Evolutionary conservation across 2,797 vertebrate genomes (phyloP).

Genomic region (Australoheros facetus): DNA sequence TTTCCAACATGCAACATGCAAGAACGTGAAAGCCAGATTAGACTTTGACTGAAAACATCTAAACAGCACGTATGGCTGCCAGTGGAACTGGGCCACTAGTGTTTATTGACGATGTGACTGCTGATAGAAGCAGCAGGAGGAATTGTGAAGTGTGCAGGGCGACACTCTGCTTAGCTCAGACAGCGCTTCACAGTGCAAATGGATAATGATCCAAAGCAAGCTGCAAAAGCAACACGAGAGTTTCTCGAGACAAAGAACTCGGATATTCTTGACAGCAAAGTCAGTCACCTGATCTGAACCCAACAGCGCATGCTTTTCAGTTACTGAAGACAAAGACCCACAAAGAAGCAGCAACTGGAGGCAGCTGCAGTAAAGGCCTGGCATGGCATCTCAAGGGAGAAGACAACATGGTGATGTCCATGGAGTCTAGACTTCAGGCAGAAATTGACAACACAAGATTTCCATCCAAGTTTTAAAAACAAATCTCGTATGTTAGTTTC

Average conservation of each 20-base stretch:
- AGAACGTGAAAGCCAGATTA: too few species aligned
- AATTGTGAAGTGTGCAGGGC: background rate
- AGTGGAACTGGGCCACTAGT: too few species aligned
- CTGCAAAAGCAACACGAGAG: background rate
- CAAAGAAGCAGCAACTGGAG: background rate
- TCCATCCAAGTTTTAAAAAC: background rate
- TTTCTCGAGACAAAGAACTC: background rate
- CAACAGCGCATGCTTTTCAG: background rate
- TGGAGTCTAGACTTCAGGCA: background rate
- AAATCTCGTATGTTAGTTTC: too few species aligned
- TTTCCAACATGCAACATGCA: too few species aligned
- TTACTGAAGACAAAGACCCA: background rate
- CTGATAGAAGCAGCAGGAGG: background rate
- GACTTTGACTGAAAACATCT: too few species aligned
- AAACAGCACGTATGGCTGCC: background rate
- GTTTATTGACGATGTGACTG: too few species aligned
- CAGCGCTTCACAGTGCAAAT: background rate
- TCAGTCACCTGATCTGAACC: background rate
- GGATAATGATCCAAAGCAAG: background rate
- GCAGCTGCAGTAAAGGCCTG: background rate
- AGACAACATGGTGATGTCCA: background rate
- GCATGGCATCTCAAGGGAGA: background rate
- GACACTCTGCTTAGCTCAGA: background rate
- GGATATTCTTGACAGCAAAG: background rate
- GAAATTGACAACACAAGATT: background rate